Base-by-base conservation (phyloP, 1,140 invertebrate species). In the Drosophila athabasca region DNA sequence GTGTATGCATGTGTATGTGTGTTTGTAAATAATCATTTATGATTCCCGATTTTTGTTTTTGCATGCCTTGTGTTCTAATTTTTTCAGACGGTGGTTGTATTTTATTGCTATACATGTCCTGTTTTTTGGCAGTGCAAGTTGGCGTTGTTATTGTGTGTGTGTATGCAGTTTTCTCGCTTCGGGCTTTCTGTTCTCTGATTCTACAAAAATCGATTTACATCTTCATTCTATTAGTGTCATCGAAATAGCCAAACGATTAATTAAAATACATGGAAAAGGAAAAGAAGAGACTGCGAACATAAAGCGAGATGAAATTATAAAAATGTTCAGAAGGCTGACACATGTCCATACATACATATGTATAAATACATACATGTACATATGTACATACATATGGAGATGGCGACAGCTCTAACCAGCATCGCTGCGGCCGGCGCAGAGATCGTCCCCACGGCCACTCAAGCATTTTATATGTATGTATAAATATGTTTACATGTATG, bases 51-150 rank as follows among this genome's bases (percentile, higher is more conserved):
- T 75, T 75, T 71, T 62, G 50, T 66, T 75, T 78, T 70, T 35
- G 60, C 59, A 62, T 83, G 48, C 48, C 67, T 46, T 46, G 24
- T 60, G 31, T 46, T 57, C 45, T 50, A 49, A 49, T 31, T 9
- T 53, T 55, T 29, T 62, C 44, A 46, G 49, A 39, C 45, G 22
- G 26, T 53, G 31, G 59, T 49, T 29, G 22, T 59, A n/a, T 68
- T 69, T 54, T 62, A 46, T 74, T 67, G 50, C 57, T 69, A 68
- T 62, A 68, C 62, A 61, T 51, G 45, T 60, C 58, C 76, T 54
- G 48, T 84, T 75, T 75, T 67, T 80, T 85, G 81, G 81, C 81
- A 85, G 81, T 85, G 81, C 81, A 87, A 75, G 69, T 85, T 85
- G 61, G 80, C 66, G n/a, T 26, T 26, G 24, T 24, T 24, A 5